Conservation (phyloP, 2,888 invertebrate species). For the Dascillus cervinus region DNA sequence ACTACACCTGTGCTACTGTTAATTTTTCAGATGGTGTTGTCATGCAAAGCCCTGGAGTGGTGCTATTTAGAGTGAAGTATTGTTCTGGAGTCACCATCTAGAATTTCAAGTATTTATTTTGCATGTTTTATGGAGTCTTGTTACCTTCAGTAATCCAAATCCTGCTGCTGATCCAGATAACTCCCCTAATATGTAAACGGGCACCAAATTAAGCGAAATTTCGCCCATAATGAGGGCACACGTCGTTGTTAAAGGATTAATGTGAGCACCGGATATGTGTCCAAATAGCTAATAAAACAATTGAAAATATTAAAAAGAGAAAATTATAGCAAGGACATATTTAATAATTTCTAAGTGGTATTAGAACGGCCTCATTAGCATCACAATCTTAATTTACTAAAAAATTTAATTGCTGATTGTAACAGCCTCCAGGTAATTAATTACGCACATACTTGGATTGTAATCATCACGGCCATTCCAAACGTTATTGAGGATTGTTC, state of each 20-base stretch:
- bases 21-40: conserved; percentile 23
- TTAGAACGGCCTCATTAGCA: too few relatives aligned
- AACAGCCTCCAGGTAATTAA: too few relatives aligned
- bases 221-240: conserved; percentile 53
- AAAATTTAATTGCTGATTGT: too few relatives aligned
- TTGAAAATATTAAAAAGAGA: too few relatives aligned
- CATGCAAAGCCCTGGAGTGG: too few relatives aligned
- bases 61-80: too few relatives aligned
- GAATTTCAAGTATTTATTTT: too few relatives aligned
- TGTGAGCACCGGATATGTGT: conserved; percentile 69
- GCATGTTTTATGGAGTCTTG: too few relatives aligned
- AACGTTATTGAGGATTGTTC: conserved; percentile 47
- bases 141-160: conserved; percentile 55
- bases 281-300: conserved; percentile 69
- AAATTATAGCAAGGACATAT: too few relatives aligned
- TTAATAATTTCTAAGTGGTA: too few relatives aligned
- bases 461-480: conserved; percentile 59
- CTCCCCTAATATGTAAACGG: conserved; percentile 56
- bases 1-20: conserved; percentile 8
- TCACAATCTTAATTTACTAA: too few relatives aligned
- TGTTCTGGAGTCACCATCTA: too few relatives aligned
- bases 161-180: conserved; percentile 58
- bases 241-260: conserved; percentile 68
- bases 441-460: conserved; percentile 57
- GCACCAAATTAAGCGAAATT: conserved; percentile 47